Base-by-base conservation (phyloP, 2,888 invertebrate genomes). In the Polylopha cassiicola region DNA sequence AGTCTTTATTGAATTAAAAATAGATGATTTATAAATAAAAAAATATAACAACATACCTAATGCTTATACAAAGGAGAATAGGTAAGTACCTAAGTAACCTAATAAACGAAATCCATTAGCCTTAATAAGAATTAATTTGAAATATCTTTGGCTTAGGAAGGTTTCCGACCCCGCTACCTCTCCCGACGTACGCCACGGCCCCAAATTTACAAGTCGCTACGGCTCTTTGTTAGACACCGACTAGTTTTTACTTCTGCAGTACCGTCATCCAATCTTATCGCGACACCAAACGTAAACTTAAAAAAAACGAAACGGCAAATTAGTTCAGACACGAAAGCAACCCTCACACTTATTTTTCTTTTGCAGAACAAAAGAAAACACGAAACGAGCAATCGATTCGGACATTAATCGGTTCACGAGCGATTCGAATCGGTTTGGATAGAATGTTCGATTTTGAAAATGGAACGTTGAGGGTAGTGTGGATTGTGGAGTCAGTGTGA, bases 251-350 rank as follows among this genome's bases (percentile, higher is more conserved):
- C 72, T 67, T 68, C 69, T 66, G 33, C 18, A 18, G 24, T 34
- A 18, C 18, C 8, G 3, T 26, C 18, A n/a, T 36, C 16, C 27
- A 23, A 17, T 23, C 6, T 8, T n/a, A 26, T 13, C 8, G 18
- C 32, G 7, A 22, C 30, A 41, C 37, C n/a, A n/a, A n/a, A 36
- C 41, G 23, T 26, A 34, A 34, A 2, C 34, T 4, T 4, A 34
- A 41, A 34, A 33, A 41, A 41, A n/a, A 8, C 26, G 34, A 71
- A 74, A 73, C 72, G n/a, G n/a, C 76, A 82, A 84, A 84, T 84
- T 84, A 82, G 82, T 84, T 84, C 77, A 73, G 80, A 77, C 84
- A 84, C 84, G 84, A 80, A 79, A 71, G 71, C 64, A 65, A 65
- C 70, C 68, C 61, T 68, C 69, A 70, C 70, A 68, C 51, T 41